Evolutionary conservation across 2,797 vertebrate species (phyloP).

Genomic region (Acipenser oxyrinchus): DNA sequence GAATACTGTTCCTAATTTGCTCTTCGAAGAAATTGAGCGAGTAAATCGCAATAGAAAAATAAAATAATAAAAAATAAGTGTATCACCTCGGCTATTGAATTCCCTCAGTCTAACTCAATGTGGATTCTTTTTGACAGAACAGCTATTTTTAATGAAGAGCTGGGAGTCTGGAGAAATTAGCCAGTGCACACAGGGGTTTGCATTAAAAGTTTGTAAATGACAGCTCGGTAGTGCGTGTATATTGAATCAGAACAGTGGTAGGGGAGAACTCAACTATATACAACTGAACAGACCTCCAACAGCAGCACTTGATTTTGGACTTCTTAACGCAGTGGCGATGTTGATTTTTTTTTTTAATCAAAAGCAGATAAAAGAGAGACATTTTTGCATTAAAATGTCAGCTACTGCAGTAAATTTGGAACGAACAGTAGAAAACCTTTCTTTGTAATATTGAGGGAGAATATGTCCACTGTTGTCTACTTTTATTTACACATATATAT

Average conservation of each 20-base stretch:
- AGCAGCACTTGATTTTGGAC: no score
- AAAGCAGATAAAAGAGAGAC: no score
- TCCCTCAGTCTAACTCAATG: constrained; percentile 68
- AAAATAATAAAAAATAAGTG: constrained; percentile 26
- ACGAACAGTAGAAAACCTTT: no score
- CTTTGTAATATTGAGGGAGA: no score
- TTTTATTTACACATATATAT: no score
- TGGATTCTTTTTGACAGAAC: constrained; percentile 80
- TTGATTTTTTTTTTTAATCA: no score
- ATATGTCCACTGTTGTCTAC: no score
- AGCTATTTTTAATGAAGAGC: constrained; percentile 88
- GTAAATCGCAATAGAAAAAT: constrained; percentile 21
- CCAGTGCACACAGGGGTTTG: constrained; percentile 53
- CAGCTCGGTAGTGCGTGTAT: constrained; percentile 48
- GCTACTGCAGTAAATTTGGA: no score
- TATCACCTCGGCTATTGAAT: constrained; percentile 52
- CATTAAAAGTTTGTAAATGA: constrained; percentile 66
- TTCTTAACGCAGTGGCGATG: no score
- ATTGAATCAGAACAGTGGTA: constrained; percentile 30
- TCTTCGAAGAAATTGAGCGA: not conserved
- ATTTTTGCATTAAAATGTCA: no score
- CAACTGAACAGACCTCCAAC: no score
- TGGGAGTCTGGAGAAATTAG: constrained; percentile 69
- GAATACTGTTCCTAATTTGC: not conserved
- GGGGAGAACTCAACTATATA: not conserved